Evolutionary conservation across 2,113 vertebrate genomes (phyloP), one percentile per base, ranked within the genome.

Genomic region (Sander vitreus): DNA sequence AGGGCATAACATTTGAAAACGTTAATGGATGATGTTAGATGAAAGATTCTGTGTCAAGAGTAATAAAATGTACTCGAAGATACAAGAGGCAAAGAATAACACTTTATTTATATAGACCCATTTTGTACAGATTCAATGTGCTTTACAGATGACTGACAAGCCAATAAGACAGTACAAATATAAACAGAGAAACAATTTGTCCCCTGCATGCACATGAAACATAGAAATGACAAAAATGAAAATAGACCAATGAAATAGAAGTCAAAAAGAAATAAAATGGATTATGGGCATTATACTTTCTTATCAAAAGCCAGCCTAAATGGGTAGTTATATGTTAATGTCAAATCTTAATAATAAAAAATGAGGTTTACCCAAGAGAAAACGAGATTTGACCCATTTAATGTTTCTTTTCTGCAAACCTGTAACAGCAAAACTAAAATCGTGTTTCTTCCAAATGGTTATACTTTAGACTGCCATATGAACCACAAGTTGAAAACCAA

Each of bases 401-500:
- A 15, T 68, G n/a, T 57, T 30, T 45, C 4, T 23, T 27, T 62
- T 8, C 15, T n/a, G 57, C 4, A 59, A 30, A 30, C 12, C 8
- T 48, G 0, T 10, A 15, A 3, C 6, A 1, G 3, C 23, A 45
- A 57, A 27, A 50, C 64, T 50, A 2, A 30, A 76, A 48, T 50
- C 6, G 30, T 16, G 25, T 39, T 63, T 68, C 25, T 13, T 12
- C 36, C 18, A 36, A 25, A 18, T 23, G 30, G n/a, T 68, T 11
- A 1, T 11, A 51, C 48, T 23, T 60, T 2, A 43, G 12, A 15
- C 33, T 27, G 9, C 9, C 50, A 12, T 30, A 11, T 30, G 6
- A 60, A 27, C 15, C 18, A 21, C 25, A 33, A 62, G 71, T 84
- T 62, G 63, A 84, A 77, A 55, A 43, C 5, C n/a, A 6, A 64